Evolutionary conservation across 2,888 invertebrate genomes (phyloP).

Genomic region (Melipona bicolor): DNA sequence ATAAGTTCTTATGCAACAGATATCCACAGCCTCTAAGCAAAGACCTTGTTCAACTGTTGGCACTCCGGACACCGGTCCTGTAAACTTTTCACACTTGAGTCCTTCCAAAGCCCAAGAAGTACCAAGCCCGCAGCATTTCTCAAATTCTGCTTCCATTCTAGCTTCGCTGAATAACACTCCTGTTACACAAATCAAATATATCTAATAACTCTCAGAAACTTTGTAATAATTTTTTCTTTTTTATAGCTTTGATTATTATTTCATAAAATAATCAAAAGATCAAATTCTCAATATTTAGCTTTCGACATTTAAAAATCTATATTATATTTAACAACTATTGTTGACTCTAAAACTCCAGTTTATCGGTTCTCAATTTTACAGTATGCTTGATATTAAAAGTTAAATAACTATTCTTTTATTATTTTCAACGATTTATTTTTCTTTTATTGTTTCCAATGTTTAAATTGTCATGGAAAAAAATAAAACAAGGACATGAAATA

Average conservation of each 20-base stretch:
- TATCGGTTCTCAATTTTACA: background rate
- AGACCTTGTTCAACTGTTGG: constrained; percentile 86
- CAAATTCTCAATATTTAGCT: background rate
- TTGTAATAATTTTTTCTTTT: background rate
- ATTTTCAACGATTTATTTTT: background rate
- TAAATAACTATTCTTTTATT: background rate
- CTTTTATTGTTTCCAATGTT: background rate
- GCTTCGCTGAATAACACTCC: constrained; percentile 51
- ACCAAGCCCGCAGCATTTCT: constrained; percentile 86
- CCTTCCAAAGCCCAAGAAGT: constrained; percentile 85
- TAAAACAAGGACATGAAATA: constrained; percentile 24
- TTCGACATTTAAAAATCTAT: background rate
- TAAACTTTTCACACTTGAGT: constrained; percentile 84
- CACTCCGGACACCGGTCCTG: constrained; percentile 86
- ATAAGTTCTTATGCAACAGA: constrained; percentile 86
- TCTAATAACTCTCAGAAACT: background rate
- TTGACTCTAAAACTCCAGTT: background rate
- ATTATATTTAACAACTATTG: background rate
- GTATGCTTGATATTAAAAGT: background rate
- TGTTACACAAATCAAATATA: background rate
- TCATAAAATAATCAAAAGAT: background rate
- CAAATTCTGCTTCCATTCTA: constrained; percentile 74
- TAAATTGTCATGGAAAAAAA: constrained; percentile 1
- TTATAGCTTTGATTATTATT: no score
- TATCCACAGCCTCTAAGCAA: constrained; percentile 87